These are phyloP conservation scores for Falcunculus frontatus DNA, from an alignment of 2,113 vertebrate species.

Conservation along the genomic window DNA sequence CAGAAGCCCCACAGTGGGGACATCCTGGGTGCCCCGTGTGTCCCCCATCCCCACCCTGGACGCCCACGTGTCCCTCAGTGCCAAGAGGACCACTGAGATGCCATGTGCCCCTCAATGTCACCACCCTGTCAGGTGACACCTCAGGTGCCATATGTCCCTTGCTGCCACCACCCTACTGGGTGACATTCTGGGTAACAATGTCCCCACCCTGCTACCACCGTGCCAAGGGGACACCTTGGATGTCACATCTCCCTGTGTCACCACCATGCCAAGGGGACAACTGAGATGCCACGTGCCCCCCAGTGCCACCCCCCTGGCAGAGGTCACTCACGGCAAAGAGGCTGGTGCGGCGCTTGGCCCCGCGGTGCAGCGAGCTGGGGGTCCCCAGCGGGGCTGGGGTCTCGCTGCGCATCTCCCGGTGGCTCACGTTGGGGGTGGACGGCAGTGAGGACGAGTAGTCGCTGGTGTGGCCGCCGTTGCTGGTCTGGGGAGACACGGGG, in stretches of 20 bases:
- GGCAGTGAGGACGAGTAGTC: slow-evolving; percentile 91
- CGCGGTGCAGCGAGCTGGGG: slow-evolving; percentile 79
- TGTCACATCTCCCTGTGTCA: neutral
- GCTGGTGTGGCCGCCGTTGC: slow-evolving; percentile 85
- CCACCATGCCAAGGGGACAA: accelerated
- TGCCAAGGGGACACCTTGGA: neutral
- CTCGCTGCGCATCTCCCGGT: slow-evolving; percentile 84
- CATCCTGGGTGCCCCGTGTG: neutral
- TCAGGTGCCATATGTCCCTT: neutral
- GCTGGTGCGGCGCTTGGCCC: slow-evolving; percentile 89
- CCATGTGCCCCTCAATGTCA: accelerated
- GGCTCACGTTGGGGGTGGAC: slow-evolving; percentile 90
- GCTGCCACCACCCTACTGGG: neutral
- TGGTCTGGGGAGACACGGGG: slow-evolving; percentile 70
- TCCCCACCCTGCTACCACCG: neutral
- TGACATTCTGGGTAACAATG: accelerated
- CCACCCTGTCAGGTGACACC: neutral
- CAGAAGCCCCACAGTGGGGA: neutral
- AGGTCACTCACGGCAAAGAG: slow-evolving; percentile 84
- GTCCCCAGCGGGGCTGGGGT: slow-evolving; percentile 67
- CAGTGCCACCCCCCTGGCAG: accelerated
- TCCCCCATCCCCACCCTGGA: no score
- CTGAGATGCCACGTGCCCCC: accelerated
- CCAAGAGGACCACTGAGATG: neutral
- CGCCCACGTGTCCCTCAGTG: neutral